A percentile compares a stretch with the other conserved stretches of the same genome.
phyloP scores from a whole-genome alignment of 1,140 invertebrate species.

The Anastrepha ludens region DNA sequence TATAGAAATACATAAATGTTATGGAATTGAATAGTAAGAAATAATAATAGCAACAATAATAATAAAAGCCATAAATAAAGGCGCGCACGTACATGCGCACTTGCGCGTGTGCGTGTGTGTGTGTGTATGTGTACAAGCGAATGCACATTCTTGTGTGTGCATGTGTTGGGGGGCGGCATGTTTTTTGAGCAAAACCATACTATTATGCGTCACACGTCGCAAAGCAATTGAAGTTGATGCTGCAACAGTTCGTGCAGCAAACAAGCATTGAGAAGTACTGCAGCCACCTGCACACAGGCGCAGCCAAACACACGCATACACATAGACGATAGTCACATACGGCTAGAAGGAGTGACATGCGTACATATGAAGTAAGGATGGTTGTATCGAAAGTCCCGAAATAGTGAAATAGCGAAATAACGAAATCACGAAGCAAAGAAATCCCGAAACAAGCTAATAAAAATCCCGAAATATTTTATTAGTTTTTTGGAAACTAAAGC shows the following conservation, averaged over 20 bases:
- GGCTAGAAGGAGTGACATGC: no score
- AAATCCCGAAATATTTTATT: no score
- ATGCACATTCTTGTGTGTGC: not conserved
- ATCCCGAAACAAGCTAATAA: no score
- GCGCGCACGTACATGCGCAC: no score
- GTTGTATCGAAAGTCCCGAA: no score
- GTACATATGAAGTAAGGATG: no score
- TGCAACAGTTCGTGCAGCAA: slow-evolving; percentile 49
- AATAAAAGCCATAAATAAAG: slow-evolving; percentile 15
- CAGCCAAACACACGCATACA: not conserved
- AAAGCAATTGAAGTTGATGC: slow-evolving; percentile 53
- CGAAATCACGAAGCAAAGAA: no score
- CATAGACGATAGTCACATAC: no score
- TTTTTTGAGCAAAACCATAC: not conserved
- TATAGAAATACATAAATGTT: slow-evolving; percentile 35
- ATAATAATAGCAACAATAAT: not conserved
- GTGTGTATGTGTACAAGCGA: not conserved
- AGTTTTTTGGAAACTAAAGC: no score
- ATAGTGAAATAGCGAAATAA: no score
- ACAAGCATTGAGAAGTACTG: not conserved
- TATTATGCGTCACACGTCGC: slow-evolving; percentile 43
- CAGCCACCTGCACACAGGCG: slow-evolving; percentile 13
- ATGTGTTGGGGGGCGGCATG: not conserved
- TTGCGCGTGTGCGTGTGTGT: not conserved
- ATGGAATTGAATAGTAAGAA: slow-evolving; percentile 34